Conservation (phyloP, 2,888 invertebrate genomes). For the Alviniconcha strummeri region DNA sequence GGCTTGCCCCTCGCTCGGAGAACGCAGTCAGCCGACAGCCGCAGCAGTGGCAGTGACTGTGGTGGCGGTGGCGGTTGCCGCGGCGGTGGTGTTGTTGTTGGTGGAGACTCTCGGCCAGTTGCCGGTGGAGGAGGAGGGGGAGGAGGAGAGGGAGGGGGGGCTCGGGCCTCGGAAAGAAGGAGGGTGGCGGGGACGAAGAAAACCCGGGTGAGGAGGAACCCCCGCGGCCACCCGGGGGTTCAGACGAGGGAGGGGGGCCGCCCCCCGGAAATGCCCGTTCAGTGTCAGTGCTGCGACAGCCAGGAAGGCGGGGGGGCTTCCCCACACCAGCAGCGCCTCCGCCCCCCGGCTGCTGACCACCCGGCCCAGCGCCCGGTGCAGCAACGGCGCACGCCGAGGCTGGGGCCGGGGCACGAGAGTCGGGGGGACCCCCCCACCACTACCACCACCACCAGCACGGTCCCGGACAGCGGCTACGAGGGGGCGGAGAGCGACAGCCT, state of each 20-base stretch:
- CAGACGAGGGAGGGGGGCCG: not conserved
- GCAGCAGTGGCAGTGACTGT: slow-evolving; percentile 13
- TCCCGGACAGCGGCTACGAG: slow-evolving; percentile 35
- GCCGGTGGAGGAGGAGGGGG: not conserved
- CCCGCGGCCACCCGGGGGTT: not conserved
- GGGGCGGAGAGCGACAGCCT: slow-evolving; percentile 35
- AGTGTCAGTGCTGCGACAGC: not conserved
- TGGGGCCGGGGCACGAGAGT: not conserved
- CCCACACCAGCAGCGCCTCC: no score
- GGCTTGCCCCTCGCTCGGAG: not conserved
- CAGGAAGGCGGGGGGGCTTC: not conserved
- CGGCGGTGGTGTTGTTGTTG: not conserved
- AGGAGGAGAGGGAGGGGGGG: not conserved
- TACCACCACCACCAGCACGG: not conserved
- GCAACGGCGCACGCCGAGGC: not conserved
- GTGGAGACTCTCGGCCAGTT: no score
- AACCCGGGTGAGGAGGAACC: not conserved
- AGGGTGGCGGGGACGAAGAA: not conserved
- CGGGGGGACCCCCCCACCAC: not conserved
- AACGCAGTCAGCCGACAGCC: slow-evolving; percentile 14
- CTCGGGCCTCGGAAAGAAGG: no score
- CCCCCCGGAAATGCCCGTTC: not conserved
- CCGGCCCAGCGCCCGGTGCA: no score
- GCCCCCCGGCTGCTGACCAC: no score
- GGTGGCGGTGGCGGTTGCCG: not conserved